Base-by-base conservation (phyloP, 2,797 vertebrate genomes). In the Lepilemur ruficaudatus region DNA sequence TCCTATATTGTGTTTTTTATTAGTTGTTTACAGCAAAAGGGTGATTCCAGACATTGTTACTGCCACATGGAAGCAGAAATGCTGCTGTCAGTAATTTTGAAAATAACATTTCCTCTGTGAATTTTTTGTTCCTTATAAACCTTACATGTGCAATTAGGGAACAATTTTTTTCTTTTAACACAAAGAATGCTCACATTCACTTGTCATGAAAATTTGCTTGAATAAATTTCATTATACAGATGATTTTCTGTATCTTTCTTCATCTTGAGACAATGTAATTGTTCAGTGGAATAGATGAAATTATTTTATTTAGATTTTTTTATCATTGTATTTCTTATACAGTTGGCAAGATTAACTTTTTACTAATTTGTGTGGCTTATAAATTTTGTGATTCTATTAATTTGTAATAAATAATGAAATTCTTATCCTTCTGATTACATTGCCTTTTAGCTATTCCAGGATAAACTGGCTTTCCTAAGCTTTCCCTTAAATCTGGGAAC, bases 141-240 rank as follows among this genome's bases (percentile, higher is more conserved):
- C 61, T 93, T 52, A 82, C 4, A 73, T 61, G 38, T 48, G 43
- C 35, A 94, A 50, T 55, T 65, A 82, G 22, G 35, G 20, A 23
- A 35, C 32, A 65, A 18, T 65, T 35, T 83, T 91, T 83, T 38
- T 20, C 57, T 35, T 57, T 92, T 69, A 93, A 61, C 79, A 89
- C 55, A 93, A 92, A 92, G 38, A 4, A 9, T 93, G 12, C 46
- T 95, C 73, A 69, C 1, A 14, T 73, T 35, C 10, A 81, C 67
- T 95, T 93, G 73, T 91, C 61, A 85, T 18, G 59, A 86, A 94
- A 79, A 85, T 80, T 76, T 94, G 28, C 89, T 78, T 97, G 72
- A 94, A 93, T 93, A 35, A 15, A 81, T 13, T 88, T 91, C 61
- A 91, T 95, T 72, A 81, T 23, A 50, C 78, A 78, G 76, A 95